Evolutionary conservation across 2,113 vertebrate genomes (phyloP).

Genomic region (Rhea pennata): DNA sequence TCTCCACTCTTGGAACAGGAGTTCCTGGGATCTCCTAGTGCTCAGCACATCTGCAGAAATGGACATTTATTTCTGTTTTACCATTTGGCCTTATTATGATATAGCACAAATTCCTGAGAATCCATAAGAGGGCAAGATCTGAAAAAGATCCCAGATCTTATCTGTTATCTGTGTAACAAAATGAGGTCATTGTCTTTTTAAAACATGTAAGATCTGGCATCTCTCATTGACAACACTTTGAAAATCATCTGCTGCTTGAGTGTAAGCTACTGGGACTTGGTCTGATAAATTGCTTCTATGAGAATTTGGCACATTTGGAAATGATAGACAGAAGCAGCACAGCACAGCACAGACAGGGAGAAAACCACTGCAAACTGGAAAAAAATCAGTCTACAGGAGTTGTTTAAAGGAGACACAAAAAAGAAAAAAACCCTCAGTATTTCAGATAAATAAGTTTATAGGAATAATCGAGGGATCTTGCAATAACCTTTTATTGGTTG

Average conservation of each 20-base stretch:
- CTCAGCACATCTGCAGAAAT: rapidly evolving
- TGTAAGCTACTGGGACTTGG: not conserved
- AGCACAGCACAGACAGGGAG: not conserved
- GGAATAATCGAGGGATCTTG: not conserved
- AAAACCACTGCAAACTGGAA: not conserved
- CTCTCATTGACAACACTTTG: not conserved
- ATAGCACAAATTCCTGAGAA: not conserved
- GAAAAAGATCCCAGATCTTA: not conserved
- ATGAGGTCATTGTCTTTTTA: not conserved
- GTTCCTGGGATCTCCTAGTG: rapidly evolving
- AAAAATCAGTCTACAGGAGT: not conserved
- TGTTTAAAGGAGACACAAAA: not conserved
- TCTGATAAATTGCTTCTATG: not conserved
- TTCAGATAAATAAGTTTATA: not conserved
- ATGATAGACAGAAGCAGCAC: not conserved
- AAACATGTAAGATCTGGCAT: rapidly evolving
- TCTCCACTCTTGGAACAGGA: not conserved
- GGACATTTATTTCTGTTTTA: not conserved
- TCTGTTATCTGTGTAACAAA: not conserved
- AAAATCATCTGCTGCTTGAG: not conserved
- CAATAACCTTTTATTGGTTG: not conserved
- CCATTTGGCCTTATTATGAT: not conserved
- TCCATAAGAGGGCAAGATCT: not conserved
- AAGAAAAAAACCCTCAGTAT: not conserved
- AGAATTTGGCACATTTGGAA: not conserved